Evolutionary conservation across 2,113 vertebrate species (phyloP).

Genomic region (Callorhinus ursinus): DNA sequence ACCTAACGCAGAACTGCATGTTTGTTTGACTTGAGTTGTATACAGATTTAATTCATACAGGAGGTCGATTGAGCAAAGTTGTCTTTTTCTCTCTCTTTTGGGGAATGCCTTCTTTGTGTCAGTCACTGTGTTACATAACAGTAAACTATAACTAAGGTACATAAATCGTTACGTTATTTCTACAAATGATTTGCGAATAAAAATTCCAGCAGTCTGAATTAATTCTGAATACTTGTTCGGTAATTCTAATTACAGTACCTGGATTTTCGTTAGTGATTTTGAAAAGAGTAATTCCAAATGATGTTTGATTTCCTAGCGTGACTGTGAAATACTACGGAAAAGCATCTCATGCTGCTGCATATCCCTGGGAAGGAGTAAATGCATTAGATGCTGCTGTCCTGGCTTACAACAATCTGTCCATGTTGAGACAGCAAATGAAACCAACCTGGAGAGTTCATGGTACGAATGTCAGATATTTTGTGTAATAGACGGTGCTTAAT

Average conservation of each 20-base stretch:
- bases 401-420: constrained; percentile 93
- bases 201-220: constrained; percentile 1
- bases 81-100: background rate
- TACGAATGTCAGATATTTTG: constrained; percentile 82
- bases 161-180: background rate
- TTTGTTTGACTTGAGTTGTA: background rate
- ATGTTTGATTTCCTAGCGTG: constrained; percentile 88
- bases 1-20: background rate
- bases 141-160: background rate
- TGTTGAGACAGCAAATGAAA: constrained; percentile 94
- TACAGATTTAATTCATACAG: background rate
- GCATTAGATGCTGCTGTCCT: constrained; percentile 95
- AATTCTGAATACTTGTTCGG: constrained; percentile 4
- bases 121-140: background rate
- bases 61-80: background rate
- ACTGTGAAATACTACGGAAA: constrained; percentile 94
- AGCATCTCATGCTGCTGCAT: constrained; percentile 92
- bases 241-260: background rate
- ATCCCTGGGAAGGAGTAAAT: constrained; percentile 94
- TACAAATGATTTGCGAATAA: background rate
- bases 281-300: constrained; percentile 76
- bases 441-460: constrained; percentile 94
- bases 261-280: constrained; percentile 37
- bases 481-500: constrained; percentile 71
- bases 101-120: constrained; percentile 17